Conservation (phyloP, 2,113 vertebrate species). For the Syngnathus floridae region DNA sequence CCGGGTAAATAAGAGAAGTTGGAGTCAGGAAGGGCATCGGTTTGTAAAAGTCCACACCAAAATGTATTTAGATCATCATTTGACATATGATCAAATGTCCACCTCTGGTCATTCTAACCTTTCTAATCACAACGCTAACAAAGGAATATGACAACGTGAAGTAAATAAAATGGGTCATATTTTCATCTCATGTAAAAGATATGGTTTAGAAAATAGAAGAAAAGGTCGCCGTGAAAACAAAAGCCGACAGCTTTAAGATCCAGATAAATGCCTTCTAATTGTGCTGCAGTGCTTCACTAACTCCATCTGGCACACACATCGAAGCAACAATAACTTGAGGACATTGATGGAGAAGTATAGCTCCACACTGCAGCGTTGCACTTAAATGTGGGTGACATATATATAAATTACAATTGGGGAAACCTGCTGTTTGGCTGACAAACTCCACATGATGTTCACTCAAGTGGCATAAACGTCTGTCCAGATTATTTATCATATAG, state of each 20-base stretch:
- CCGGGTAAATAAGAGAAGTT: not conserved
- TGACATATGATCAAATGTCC: too few relatives aligned
- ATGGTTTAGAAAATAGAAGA: not conserved
- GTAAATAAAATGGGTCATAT: not conserved
- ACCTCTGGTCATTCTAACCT: too few relatives aligned
- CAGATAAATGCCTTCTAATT: slow-evolving; percentile 1
- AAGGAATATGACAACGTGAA: not conserved
- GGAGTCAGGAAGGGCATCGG: not conserved
- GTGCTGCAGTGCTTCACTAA: not conserved
- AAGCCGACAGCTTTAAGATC: not conserved
- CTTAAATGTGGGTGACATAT: not conserved
- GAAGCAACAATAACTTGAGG: not conserved
- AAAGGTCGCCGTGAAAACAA: not conserved
- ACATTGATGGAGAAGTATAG: not conserved
- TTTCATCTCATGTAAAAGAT: not conserved
- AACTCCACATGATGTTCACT: not conserved
- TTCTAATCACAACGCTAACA: too few relatives aligned
- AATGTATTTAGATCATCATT: not conserved
- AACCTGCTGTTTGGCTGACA: not conserved
- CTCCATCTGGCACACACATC: not conserved
- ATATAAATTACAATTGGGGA: not conserved
- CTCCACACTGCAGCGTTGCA: not conserved
- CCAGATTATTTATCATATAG: not conserved
- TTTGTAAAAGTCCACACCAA: not conserved
- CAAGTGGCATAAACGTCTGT: not conserved